phyloP scores from a whole-genome alignment of 2,113 vertebrate species.

The Sturnira hondurensis region DNA sequence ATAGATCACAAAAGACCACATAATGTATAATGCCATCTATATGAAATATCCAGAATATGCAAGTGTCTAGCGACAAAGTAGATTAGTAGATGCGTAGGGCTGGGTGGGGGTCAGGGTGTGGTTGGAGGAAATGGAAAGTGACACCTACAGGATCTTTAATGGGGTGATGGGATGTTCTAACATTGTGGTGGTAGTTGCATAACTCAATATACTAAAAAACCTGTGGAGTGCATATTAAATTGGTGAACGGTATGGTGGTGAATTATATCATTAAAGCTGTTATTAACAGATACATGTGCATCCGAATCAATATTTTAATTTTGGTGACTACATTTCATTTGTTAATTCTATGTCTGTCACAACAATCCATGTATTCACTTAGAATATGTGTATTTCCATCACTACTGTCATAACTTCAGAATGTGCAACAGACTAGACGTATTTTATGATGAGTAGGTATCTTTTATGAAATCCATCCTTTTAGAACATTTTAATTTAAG shows the following conservation, averaged over 20 bases:
- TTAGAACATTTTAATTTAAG: conserved; percentile 15
- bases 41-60: not conserved
- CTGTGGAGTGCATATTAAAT: not conserved
- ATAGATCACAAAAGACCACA: conserved; percentile 1
- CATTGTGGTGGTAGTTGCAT: not conserved
- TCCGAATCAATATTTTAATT: not conserved
- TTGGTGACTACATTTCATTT: not conserved
- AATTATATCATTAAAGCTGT: not conserved
- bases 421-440: not conserved
- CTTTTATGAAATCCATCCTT: not conserved
- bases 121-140: not conserved
- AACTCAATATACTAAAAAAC: not conserved
- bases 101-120: not conserved
- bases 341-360: conserved; percentile 80
- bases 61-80: not conserved
- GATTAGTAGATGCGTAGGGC: not conserved
- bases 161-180: not conserved
- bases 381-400: not conserved
- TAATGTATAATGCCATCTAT: not conserved
- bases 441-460: not conserved
- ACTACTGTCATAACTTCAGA: not conserved
- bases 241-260: not conserved
- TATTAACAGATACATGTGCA: not conserved
- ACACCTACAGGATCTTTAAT: not conserved
- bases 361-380: conserved; percentile 71